A percentile compares a stretch with the other conserved stretches of the same genome.
Evolutionary conservation across 1,140 invertebrate species (phyloP).

Genomic region (Drosophila biarmipes): DNA sequence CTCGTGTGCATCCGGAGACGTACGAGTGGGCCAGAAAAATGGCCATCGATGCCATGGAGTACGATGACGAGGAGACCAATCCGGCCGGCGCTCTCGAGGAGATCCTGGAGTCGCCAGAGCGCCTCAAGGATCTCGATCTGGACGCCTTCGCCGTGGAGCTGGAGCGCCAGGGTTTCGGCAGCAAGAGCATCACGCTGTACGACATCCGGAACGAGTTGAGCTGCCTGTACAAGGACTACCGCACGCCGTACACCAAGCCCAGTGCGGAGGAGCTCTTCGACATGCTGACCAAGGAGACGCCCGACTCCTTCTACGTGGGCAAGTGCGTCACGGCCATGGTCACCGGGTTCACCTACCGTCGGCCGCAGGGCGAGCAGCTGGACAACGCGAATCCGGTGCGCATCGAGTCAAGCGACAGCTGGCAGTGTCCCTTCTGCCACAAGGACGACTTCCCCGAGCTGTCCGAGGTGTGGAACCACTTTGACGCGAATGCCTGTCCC

Average conservation of each 20-base stretch:
- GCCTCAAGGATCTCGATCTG: conserved; percentile 98
- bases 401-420: conserved; percentile 92
- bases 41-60: conserved; percentile 99
- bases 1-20: conserved; percentile 98
- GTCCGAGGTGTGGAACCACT: conserved; percentile 99
- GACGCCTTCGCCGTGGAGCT: conserved; percentile 99
- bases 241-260: conserved; percentile 91
- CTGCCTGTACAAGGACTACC: conserved; percentile 97
- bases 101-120: conserved; percentile 97
- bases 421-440: conserved; percentile 98
- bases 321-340: conserved; percentile 93
- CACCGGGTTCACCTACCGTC: conserved; percentile 91
- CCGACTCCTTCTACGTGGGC: conserved; percentile 97
- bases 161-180: conserved; percentile 97
- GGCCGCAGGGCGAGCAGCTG: conserved; percentile 96
- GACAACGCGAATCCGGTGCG: conserved; percentile 97
- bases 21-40: conserved; percentile 99
- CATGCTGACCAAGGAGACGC: conserved; percentile 97
- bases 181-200: conserved; percentile 98
- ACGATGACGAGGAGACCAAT: conserved; percentile 98
- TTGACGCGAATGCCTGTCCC: conserved; percentile 97
- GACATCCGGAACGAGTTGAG: conserved; percentile 98
- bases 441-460: conserved; percentile 98
- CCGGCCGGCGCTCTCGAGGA: conserved; percentile 98
- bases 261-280: conserved; percentile 96